Percentiles rank a stretch among this genome's conserved stretches.
phyloP scores from a whole-genome alignment of 1,140 invertebrate species.

The Plectrocnemia conspersa region DNA sequence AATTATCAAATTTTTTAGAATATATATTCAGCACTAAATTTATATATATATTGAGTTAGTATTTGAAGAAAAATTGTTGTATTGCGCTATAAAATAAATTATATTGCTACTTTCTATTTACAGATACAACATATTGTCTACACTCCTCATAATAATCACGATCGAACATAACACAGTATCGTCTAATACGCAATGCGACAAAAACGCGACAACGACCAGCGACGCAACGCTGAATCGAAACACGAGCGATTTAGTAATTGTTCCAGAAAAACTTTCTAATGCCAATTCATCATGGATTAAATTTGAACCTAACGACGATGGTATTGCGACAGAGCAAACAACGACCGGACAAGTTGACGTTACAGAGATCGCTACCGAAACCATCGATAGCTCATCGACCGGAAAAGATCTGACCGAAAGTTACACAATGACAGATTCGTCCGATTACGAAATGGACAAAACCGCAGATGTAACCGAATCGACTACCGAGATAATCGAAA shows the following conservation, averaged over 20 bases:
- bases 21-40: too few species aligned
- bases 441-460: slow-evolving; percentile 20
- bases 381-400: slow-evolving; percentile 14
- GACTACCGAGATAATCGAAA: neutral
- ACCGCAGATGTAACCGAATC: neutral
- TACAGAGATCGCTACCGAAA: too few species aligned
- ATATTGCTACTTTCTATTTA: too few species aligned
- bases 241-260: neutral
- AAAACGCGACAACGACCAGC: neutral
- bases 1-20: too few species aligned
- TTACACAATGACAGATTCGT: slow-evolving; percentile 14
- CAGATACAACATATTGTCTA: too few species aligned
- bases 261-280: slow-evolving; percentile 1
- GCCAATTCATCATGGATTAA: neutral
- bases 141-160: too few species aligned
- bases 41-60: too few species aligned
- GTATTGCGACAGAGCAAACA: slow-evolving; percentile 16
- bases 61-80: too few species aligned
- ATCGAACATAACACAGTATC: too few species aligned
- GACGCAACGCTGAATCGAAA: neutral
- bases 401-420: slow-evolving; percentile 22
- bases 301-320: slow-evolving; percentile 11
- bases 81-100: too few species aligned
- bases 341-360: too few species aligned
- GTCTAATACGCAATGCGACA: too few species aligned